These are phyloP conservation scores for Tribolium castaneum DNA, from an alignment of 1,140 invertebrate species.

Conservation along the genomic window DNA sequence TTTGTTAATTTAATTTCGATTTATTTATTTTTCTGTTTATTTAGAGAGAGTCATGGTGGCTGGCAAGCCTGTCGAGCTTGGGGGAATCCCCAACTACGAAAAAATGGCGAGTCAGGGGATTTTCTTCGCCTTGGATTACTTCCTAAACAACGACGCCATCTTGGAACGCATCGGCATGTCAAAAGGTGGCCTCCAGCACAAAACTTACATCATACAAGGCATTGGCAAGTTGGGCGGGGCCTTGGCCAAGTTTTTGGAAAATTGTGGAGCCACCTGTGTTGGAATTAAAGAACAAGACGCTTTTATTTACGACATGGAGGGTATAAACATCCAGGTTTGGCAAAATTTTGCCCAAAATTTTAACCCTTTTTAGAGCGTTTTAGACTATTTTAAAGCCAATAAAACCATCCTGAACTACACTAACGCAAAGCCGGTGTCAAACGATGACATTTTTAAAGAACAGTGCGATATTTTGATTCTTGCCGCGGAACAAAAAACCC, in stretches of 20 bases:
- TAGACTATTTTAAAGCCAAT: conserved; percentile 68
- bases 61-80: conserved; percentile 83
- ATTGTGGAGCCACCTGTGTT: conserved; percentile 83
- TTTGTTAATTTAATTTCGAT: too few relatives aligned
- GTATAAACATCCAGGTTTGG: conserved; percentile 78
- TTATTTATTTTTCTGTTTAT: background rate
- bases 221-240: conserved; percentile 91
- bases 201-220: conserved; percentile 72
- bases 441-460: conserved; percentile 75
- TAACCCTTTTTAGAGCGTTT: conserved; percentile 63
- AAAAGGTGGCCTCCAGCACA: conserved; percentile 73
- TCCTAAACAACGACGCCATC: conserved; percentile 80
- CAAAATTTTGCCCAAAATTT: background rate
- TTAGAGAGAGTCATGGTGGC: conserved; percentile 68
- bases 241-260: conserved; percentile 78
- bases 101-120: conserved; percentile 87
- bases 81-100: conserved; percentile 82
- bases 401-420: conserved; percentile 82
- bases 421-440: conserved; percentile 72
- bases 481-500: conserved; percentile 85
- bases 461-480: conserved; percentile 90
- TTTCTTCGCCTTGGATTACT: conserved; percentile 83
- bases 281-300: conserved; percentile 83
- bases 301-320: conserved; percentile 78
- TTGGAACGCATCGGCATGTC: conserved; percentile 79